phyloP scores from a whole-genome alignment of 2,797 vertebrate genomes.

The Chaenodraco wilsoni region DNA sequence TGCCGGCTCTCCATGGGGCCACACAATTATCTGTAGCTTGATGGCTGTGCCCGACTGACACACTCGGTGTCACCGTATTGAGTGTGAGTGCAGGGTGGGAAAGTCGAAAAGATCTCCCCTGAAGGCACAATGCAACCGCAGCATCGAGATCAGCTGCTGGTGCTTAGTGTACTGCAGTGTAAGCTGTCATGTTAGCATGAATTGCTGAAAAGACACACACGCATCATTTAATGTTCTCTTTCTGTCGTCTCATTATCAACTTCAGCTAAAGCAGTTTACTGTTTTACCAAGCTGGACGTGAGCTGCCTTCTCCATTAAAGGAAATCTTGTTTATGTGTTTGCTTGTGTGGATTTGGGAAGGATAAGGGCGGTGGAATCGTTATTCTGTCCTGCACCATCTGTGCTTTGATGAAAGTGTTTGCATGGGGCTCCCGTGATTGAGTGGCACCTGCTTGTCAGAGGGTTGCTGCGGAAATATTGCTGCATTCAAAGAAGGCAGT shows the following conservation, averaged over 20 bases:
- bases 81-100: constrained; percentile 58
- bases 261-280: constrained; percentile 11
- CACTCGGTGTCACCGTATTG: constrained; percentile 52
- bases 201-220: constrained; percentile 29
- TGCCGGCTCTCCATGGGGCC: constrained; percentile 55
- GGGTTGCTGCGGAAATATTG: constrained; percentile 86
- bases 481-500: constrained; percentile 77
- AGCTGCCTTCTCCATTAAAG: constrained; percentile 28
- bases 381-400: constrained; percentile 86
- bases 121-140: constrained; percentile 56
- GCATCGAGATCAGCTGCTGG: constrained; percentile 78
- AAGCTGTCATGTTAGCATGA: constrained; percentile 58
- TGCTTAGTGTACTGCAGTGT: constrained; percentile 35
- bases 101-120: constrained; percentile 58
- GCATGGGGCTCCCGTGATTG: constrained; percentile 79
- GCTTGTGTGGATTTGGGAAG: constrained; percentile 30
- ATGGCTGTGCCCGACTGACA: constrained; percentile 63
- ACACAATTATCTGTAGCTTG: constrained; percentile 73
- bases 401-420: constrained; percentile 79
- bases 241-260: constrained; percentile 33
- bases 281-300: constrained; percentile 13
- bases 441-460: constrained; percentile 91
- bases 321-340: constrained; percentile 20
- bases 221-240: constrained; percentile 22
- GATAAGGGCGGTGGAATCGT: constrained; percentile 70